phyloP scores from a whole-genome alignment of 2,797 vertebrate genomes.

The Rhinichthys osculus region DNA sequence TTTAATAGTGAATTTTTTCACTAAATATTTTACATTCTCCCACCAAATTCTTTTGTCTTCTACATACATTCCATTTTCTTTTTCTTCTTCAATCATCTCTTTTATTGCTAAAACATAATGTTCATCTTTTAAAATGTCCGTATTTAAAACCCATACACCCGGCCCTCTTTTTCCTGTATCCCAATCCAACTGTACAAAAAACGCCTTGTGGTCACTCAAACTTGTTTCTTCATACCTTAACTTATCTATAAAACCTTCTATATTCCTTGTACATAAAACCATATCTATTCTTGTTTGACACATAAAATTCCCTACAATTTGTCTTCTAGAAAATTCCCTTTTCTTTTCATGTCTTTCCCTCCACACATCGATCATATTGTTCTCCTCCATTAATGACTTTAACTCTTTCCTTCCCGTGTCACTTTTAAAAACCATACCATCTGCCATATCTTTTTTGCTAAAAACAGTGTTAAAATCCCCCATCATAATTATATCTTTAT shows the following conservation, averaged over 20 bases:
- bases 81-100: background rate
- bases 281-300: background rate
- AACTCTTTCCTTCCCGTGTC: no score
- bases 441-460: no score
- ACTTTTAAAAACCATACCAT: no score
- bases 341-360: no score
- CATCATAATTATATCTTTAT: no score
- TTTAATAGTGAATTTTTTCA: no score
- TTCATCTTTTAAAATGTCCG: background rate
- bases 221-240: background rate
- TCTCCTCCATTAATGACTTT: no score
- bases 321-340: conserved; percentile 3
- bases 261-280: background rate
- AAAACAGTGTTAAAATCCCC: no score
- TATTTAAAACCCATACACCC: background rate
- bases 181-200: background rate
- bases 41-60: background rate
- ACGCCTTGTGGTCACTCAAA: background rate
- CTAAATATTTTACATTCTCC: background rate
- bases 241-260: background rate
- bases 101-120: background rate
- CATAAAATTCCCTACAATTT: background rate
- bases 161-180: no score
- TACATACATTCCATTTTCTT: background rate
- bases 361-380: no score